Percentiles rank a stretch among this genome's conserved stretches.
phyloP scores from a whole-genome alignment of 2,113 vertebrate genomes.

The Pseudopodoces humilis region DNA sequence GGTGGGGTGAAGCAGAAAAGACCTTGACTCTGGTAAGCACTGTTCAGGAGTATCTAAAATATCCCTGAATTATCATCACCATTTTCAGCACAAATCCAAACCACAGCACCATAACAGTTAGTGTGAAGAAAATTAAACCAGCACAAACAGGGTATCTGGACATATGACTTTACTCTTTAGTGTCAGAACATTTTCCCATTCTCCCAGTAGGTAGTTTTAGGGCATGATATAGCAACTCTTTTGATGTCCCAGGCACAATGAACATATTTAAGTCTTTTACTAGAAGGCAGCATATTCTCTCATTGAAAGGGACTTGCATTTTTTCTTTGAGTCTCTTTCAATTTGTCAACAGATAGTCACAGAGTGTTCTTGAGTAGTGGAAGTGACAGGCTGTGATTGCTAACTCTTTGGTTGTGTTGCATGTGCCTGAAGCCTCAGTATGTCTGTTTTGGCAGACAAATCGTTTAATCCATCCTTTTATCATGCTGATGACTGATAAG shows the following conservation, averaged over 20 bases:
- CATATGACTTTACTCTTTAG: neutral
- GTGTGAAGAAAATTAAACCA: neutral
- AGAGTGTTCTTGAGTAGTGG: neutral
- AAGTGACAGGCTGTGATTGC: neutral
- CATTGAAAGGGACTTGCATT: neutral
- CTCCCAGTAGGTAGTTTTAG: neutral
- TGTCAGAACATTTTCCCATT: neutral
- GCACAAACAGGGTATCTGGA: neutral
- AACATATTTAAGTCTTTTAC: neutral
- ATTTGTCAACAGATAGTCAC: neutral
- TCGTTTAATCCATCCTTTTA: constrained; percentile 18
- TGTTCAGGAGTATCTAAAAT: neutral
- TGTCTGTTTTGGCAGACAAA: neutral
- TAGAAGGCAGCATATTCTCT: neutral
- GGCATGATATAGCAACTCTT: neutral
- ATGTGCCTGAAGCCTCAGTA: neutral
- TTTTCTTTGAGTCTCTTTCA: neutral
- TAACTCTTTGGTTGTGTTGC: neutral
- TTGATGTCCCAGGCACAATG: neutral
- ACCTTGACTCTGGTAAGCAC: neutral
- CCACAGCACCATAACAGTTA: neutral
- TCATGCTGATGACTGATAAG: constrained; percentile 6
- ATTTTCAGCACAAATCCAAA: neutral
- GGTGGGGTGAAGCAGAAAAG: neutral
- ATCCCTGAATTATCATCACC: neutral